Percentiles rank a stretch among this genome's conserved stretches.
These are phyloP conservation scores for Odontamblyopus lacepedii DNA, from an alignment of 2,797 vertebrate species.

Conservation along the genomic window DNA sequence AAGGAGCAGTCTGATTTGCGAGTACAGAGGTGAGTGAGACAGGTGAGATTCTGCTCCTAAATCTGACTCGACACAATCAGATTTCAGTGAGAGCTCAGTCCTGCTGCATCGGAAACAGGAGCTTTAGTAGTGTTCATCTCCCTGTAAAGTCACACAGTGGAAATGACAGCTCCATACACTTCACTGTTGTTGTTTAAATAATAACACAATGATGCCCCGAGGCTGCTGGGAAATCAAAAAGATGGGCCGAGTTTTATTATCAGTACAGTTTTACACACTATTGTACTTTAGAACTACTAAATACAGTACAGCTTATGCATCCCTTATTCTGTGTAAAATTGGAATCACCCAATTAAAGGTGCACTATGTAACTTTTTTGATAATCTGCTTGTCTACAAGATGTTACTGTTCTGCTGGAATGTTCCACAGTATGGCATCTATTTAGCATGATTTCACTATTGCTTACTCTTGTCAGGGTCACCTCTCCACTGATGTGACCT, in stretches of 20 bases:
- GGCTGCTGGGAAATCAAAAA: background rate
- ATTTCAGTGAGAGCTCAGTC: constrained; percentile 9
- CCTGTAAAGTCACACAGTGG: constrained; percentile 9
- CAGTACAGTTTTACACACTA: background rate
- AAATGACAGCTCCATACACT: constrained; percentile 11
- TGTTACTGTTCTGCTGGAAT: too few relatives aligned
- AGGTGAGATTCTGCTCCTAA: background rate
- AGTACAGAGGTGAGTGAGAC: background rate
- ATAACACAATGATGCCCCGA: background rate
- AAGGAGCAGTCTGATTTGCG: background rate
- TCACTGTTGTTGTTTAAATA: constrained; percentile 17
- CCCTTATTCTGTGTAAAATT: too few relatives aligned
- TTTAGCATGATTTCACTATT: too few relatives aligned
- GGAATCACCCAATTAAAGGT: too few relatives aligned
- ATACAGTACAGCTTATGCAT: too few relatives aligned
- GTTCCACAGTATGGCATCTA: too few relatives aligned
- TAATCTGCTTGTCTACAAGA: too few relatives aligned
- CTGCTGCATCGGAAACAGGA: background rate
- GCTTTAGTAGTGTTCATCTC: constrained; percentile 11
- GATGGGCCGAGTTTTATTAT: background rate
- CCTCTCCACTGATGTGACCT: too few relatives aligned
- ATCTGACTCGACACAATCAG: constrained; percentile 4
- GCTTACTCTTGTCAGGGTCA: too few relatives aligned
- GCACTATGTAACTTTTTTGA: too few relatives aligned
- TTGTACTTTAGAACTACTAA: too few relatives aligned